These are phyloP conservation scores for Panopea generosa DNA, from an alignment of 2,888 invertebrate species.

Conservation along the genomic window DNA sequence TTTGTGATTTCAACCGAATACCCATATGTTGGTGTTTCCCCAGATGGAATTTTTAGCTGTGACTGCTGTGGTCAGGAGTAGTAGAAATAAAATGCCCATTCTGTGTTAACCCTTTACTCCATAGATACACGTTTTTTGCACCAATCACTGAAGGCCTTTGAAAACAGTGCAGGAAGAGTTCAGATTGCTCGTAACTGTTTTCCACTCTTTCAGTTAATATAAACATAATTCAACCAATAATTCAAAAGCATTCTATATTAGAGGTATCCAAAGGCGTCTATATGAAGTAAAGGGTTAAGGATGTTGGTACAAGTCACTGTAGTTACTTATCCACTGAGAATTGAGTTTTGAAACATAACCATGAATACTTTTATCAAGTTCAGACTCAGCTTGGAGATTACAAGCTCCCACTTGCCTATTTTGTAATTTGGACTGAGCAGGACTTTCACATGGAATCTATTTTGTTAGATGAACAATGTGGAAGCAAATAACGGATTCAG, in stretches of 20 bases:
- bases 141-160: slow-evolving; percentile 3
- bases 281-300: too few relatives aligned
- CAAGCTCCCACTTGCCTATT: slow-evolving; percentile 29
- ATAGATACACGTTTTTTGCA: too few relatives aligned
- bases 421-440: slow-evolving; percentile 48
- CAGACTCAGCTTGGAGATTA: slow-evolving; percentile 35
- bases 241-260: too few relatives aligned
- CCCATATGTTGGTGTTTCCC: slow-evolving; percentile 53
- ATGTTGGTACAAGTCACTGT: slow-evolving; percentile 5
- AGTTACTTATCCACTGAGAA: neutral
- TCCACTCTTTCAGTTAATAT: too few relatives aligned
- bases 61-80: slow-evolving; percentile 46
- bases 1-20: slow-evolving; percentile 28
- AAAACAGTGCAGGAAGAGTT: too few relatives aligned
- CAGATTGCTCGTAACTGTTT: too few relatives aligned
- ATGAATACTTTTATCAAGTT: slow-evolving; percentile 42
- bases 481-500: slow-evolving; percentile 13
- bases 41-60: slow-evolving; percentile 51
- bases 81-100: slow-evolving; percentile 52
- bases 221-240: too few relatives aligned
- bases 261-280: too few relatives aligned
- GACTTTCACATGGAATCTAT: slow-evolving; percentile 36
- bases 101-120: too few relatives aligned
- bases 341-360: slow-evolving; percentile 14
- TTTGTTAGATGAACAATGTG: too few relatives aligned